These are phyloP conservation scores for Rhadina sibilatrix DNA, from an alignment of 2,113 vertebrate species.

Conservation along the genomic window DNA sequence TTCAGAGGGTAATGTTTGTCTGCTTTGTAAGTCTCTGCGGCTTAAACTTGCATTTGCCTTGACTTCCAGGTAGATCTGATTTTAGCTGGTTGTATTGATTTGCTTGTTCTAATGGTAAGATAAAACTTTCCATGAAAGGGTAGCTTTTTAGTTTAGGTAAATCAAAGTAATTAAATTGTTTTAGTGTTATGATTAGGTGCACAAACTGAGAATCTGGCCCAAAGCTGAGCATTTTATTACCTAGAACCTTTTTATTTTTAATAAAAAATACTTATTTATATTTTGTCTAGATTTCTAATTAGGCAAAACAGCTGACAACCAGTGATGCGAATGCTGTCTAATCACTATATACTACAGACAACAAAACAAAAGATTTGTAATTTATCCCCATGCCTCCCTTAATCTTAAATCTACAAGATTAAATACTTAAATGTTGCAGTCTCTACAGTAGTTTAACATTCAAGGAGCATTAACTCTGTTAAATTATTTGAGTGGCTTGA, in stretches of 20 bases:
- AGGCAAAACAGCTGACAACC: not conserved
- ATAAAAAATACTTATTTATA: not conserved
- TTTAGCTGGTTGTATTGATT: not conserved
- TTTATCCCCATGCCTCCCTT: not conserved
- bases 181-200: not conserved
- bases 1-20: not conserved
- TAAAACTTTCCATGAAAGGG: not conserved
- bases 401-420: not conserved
- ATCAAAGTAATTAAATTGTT: not conserved
- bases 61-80: not conserved
- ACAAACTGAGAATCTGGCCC: not conserved
- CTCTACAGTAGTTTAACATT: not conserved
- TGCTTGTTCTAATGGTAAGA: not conserved
- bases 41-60: not conserved
- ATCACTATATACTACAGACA: not conserved
- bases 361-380: not conserved
- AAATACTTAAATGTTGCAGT: not conserved
- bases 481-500: not conserved
- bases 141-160: not conserved
- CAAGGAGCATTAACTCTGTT: not conserved
- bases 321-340: not conserved
- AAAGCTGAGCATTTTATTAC: not conserved
- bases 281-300: not conserved
- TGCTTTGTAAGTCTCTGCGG: not conserved
- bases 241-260: not conserved